A percentile compares a stretch with the other conserved stretches of the same genome.
Conservation (phyloP, 2,113 vertebrate genomes). For the Ctenodactylus gundi region DNA sequence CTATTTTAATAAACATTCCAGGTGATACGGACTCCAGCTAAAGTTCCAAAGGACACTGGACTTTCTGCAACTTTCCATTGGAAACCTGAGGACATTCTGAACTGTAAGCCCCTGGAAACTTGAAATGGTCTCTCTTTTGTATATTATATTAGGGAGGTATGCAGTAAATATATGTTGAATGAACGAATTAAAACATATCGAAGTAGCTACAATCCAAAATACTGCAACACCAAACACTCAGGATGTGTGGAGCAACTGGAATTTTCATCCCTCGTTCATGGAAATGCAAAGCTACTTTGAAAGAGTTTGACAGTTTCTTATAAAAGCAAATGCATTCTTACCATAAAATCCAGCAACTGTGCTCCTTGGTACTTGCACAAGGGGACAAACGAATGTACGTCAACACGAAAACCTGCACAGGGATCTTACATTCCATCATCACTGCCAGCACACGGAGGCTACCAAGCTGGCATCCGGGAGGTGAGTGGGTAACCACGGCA, state of each 20-base stretch:
- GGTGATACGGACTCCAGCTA: neutral
- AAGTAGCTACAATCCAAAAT: neutral
- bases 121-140: neutral
- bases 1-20: neutral
- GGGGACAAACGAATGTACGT: neutral
- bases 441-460: neutral
- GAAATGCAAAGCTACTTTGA: neutral
- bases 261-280: neutral
- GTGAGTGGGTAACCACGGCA: neutral
- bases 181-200: neutral
- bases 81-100: neutral
- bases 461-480: neutral
- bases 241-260: neutral
- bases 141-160: neutral
- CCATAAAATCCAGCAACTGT: fast-evolving
- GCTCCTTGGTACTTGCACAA: neutral
- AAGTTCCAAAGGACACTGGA: neutral
- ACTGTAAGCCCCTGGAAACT: neutral
- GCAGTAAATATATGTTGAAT: neutral
- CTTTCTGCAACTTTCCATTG: neutral
- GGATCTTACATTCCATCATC: neutral
- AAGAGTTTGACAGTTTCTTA: neutral
- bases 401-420: neutral
- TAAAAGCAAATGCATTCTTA: neutral
- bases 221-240: neutral